Evolutionary conservation across 2,113 vertebrate species (phyloP), one percentile per base, ranked within the genome.

Genomic region (Peromyscus polionotus): DNA sequence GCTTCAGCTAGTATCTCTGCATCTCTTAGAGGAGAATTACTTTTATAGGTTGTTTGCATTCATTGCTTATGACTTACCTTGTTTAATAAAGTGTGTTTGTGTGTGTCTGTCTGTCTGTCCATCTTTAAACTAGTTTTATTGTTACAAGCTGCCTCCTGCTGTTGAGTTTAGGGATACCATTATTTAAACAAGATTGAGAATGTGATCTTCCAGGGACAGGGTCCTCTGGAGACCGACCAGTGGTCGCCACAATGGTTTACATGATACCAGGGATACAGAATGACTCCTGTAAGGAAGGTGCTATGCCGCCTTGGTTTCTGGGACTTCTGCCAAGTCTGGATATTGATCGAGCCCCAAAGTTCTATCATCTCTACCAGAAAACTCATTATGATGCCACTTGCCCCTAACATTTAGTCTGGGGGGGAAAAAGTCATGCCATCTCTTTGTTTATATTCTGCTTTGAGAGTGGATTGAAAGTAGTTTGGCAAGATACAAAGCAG

Each of bases 401-500:
- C 36, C 24, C 24, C 63, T 36, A 80, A 0, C 92, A 75, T 86
- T 84, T 93, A 61, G 51, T 85, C 93, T 75, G 54, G 63, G 16
- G 13, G 13, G 8, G 2, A 20, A 3, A 39, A 72, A 81, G 88
- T 48, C 24, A 42, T 4, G 9, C 4, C 51, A 22, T 39, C 24
- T 91, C 76, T 90, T 85, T 96, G 65, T 94, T 88, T 94, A 67
- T 92, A 70, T 22, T 59, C 45, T 90, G 65, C 86, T 87, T 85
- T 90, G 83, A 63, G 90, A 95, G 85, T 61, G 85, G 39, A 61
- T 33, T 87, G 72, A 88, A 92, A 81, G 61, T 80, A 84, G 5
- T 76, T 93, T 94, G 85, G 42, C 67, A 91, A 93, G 94, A n/a
- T 70, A 48, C 0, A 68, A 93, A 90, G 77, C 48, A 91, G 45